Percentiles rank a stretch among this genome's conserved stretches.
Evolutionary conservation across 2,113 vertebrate species (phyloP).

Genomic region (Ptilonorhynchus violaceus): DNA sequence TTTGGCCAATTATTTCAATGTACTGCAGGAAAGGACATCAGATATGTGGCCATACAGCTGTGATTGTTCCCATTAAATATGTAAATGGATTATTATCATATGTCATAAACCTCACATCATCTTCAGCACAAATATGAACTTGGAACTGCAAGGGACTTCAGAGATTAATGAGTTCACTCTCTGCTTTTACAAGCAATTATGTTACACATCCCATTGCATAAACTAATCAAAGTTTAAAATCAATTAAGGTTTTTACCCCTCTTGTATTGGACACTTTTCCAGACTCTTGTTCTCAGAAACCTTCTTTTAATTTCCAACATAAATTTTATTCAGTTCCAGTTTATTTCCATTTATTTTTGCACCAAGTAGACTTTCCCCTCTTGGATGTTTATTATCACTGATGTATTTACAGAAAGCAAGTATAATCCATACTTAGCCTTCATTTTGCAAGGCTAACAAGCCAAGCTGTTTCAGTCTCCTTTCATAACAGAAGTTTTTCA

Average conservation of each 20-base stretch:
- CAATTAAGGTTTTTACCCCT: constrained; percentile 22
- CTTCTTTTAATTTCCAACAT: not conserved
- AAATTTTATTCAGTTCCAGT: not conserved
- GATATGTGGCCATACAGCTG: not conserved
- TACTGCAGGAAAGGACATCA: constrained; percentile 22
- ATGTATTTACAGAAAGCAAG: not conserved
- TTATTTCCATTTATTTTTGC: not conserved
- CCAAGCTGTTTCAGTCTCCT: not conserved
- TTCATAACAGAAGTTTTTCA: not conserved
- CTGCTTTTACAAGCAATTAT: constrained; percentile 18
- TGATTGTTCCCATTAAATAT: constrained; percentile 39
- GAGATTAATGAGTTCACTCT: constrained; percentile 29
- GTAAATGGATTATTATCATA: constrained; percentile 35
- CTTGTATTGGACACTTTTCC: not conserved
- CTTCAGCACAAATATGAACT: not conserved
- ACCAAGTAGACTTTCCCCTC: not conserved
- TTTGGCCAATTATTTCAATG: constrained; percentile 36
- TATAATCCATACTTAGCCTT: not conserved
- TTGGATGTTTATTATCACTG: not conserved
- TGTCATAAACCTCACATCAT: constrained; percentile 13
- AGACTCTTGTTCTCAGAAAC: not conserved
- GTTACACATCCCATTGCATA: not conserved
- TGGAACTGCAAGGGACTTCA: not conserved
- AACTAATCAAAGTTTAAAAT: constrained; percentile 27
- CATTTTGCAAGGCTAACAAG: not conserved